phyloP scores from a whole-genome alignment of 1,140 invertebrate genomes.

The Anastrepha ludens region DNA sequence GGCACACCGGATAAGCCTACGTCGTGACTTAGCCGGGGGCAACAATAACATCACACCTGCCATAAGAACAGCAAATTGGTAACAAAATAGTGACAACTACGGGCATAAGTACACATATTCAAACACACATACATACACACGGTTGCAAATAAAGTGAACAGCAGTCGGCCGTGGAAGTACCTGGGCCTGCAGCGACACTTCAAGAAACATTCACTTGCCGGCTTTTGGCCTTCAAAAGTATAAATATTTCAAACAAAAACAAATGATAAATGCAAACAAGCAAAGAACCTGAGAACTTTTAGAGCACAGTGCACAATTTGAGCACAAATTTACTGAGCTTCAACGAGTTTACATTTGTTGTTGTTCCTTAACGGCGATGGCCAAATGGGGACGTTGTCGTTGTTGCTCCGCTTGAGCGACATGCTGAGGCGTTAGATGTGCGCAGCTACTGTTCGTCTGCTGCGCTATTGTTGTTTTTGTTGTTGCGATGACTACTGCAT shows the following conservation, averaged over 20 bases:
- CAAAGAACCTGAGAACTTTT: neutral
- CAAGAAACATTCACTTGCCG: slow-evolving; percentile 35
- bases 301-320: neutral
- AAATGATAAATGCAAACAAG: neutral
- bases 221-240: slow-evolving; percentile 5
- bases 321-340: neutral
- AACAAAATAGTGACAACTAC: neutral
- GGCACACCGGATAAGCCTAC: slow-evolving; percentile 21
- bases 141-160: slow-evolving; percentile 30
- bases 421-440: neutral
- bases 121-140: neutral
- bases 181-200: neutral
- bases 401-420: neutral
- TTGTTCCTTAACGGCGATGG: neutral
- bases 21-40: too few relatives aligned
- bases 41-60: neutral
- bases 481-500: too few relatives aligned
- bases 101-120: neutral
- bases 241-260: neutral
- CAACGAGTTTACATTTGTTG: neutral
- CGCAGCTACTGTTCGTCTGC: too few relatives aligned
- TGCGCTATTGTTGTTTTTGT: too few relatives aligned
- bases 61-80: neutral
- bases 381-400: neutral
- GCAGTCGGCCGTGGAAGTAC: slow-evolving; percentile 31